These are phyloP conservation scores for Lycia hirtaria DNA, from an alignment of 2,888 invertebrate genomes.

Conservation along the genomic window DNA sequence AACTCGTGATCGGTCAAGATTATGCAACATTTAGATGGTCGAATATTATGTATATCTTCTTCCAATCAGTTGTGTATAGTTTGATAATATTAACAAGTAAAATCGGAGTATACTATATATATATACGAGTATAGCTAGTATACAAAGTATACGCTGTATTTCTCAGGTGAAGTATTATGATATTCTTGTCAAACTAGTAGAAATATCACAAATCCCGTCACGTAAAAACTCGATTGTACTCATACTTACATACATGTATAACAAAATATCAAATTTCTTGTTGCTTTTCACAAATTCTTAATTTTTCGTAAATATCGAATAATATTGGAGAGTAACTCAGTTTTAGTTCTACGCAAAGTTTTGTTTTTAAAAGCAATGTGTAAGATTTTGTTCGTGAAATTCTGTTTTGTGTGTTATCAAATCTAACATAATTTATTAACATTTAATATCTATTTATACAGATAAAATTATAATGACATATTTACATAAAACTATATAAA, in stretches of 20 bases:
- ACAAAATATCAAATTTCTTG: background rate
- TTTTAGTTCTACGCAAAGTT: background rate
- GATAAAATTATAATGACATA: too few species aligned
- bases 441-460: too few species aligned
- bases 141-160: too few species aligned
- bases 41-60: too few species aligned
- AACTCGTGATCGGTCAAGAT: too few species aligned
- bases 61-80: too few species aligned
- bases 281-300: background rate
- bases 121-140: background rate
- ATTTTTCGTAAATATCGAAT: background rate
- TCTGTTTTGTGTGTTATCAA: background rate
- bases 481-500: too few species aligned
- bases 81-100: background rate
- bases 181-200: constrained; percentile 11
- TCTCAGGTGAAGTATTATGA: constrained; percentile 19
- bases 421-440: too few species aligned
- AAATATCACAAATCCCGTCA: constrained; percentile 21
- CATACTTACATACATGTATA: background rate
- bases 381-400: background rate
- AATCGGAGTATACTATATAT: too few species aligned
- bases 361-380: background rate
- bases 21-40: too few species aligned
- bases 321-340: background rate
- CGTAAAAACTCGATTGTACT: constrained; percentile 7